Percentiles rank a stretch among this genome's conserved stretches.
Evolutionary conservation across 2,113 vertebrate genomes (phyloP).

Genomic region (Piprites chloris): DNA sequence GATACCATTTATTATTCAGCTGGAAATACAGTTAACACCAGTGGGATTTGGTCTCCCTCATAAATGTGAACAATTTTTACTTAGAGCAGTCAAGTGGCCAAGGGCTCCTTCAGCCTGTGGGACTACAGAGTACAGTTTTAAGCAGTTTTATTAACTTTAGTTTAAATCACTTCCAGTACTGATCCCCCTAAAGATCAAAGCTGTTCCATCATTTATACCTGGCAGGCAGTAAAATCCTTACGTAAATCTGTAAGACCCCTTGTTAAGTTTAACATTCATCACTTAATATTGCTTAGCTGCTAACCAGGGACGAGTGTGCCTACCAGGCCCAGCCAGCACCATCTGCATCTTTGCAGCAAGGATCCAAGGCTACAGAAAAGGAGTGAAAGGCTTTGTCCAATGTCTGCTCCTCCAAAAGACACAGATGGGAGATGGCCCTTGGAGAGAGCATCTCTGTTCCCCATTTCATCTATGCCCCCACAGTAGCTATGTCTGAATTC

Average conservation of each 20-base stretch:
- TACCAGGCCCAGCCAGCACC: background rate
- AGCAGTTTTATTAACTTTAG: conserved; percentile 65
- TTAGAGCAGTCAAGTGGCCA: conserved; percentile 58
- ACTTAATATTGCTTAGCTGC: conserved; percentile 58
- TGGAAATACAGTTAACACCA: background rate
- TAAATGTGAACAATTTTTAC: conserved; percentile 64
- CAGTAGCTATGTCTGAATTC: conserved; percentile 1
- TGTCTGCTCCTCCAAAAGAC: background rate
- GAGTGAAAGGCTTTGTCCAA: background rate
- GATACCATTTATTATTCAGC: conserved; percentile 44
- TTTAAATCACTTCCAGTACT: conserved; percentile 57
- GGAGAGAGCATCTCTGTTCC: background rate
- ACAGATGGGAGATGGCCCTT: background rate
- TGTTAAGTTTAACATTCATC: conserved; percentile 69
- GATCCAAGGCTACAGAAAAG: background rate
- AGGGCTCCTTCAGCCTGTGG: conserved; percentile 35
- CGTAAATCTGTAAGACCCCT: conserved; percentile 60
- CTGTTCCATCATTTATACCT: conserved; percentile 60
- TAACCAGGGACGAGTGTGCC: background rate
- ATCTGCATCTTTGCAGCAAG: background rate
- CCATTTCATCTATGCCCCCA: background rate
- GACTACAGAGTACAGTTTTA: conserved; percentile 42
- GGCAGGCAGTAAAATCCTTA: conserved; percentile 68
- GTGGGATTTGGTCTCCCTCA: conserved; percentile 46
- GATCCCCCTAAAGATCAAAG: conserved; percentile 65